Evolutionary conservation across 1,140 invertebrate genomes (phyloP), one percentile per base, ranked within the genome.

Genomic region (Megalonaias nervosa): DNA sequence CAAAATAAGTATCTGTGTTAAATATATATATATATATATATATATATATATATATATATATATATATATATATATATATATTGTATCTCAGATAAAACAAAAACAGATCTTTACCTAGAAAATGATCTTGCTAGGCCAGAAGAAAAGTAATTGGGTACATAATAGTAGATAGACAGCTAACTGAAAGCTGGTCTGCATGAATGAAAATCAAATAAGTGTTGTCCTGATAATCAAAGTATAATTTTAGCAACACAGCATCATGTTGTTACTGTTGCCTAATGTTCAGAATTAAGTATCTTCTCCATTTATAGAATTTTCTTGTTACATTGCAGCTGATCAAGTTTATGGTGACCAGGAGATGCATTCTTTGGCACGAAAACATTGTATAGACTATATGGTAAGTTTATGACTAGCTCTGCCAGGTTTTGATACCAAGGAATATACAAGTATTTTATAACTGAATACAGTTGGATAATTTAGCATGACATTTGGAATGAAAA

Each of bases 301-400:
- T 48, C 38, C 6, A 48, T 48, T 48, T 11, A 48, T 48, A 48
- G 9, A 48, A 55, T 38, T 60, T 21, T 65, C n/a, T 80, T 67
- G 23, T 26, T 65, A 57, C 26, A 17, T 86, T 90, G 70, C 81
- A 92, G 96, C 97, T 79, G 95, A 97, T 91, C 97, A 98, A 92
- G 94, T 98, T 57, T 98, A 96, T 90, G 97, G 97, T 11, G 96
- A 98, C 90, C 95, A 98, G 92, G 96, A 97, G 85, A 97, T 97
- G 95, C 96, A 98, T 90, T 92, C 92, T 74, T 92, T 94, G 75
- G 95, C 98, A 23, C 92, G 97, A 59, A 94, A 95, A 85, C 94
- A 96, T 82, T 98, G 96, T 89, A 97, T 98, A 94, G 96, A 98
- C 91, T 98, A 98, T 85, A 96, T 98, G 92, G 96, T 97, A 91